Conservation (phyloP, 2,113 vertebrate genomes). For the Barbus barbus region DNA sequence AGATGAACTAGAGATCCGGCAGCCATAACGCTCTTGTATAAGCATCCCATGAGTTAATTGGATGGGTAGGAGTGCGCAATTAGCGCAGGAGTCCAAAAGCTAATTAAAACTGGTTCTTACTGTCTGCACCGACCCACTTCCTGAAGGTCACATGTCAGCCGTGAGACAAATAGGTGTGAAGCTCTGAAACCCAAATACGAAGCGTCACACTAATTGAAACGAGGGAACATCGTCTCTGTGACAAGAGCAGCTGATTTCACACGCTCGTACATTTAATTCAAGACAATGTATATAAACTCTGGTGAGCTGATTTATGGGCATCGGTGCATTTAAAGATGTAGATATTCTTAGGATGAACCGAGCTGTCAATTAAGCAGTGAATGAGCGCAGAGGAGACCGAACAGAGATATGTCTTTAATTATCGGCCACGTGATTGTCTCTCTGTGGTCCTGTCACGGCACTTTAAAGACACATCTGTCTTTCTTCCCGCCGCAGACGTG, state of each 20-base stretch:
- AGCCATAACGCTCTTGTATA: not conserved
- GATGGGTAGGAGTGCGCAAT: not conserved
- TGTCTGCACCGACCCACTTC: not conserved
- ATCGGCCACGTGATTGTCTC: not conserved
- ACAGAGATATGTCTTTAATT: constrained; percentile 46
- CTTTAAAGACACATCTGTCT: constrained; percentile 66
- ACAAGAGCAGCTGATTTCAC: not conserved
- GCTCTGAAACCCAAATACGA: not conserved
- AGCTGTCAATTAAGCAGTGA: constrained; percentile 27
- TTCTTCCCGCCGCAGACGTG: not conserved
- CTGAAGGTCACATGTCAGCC: constrained; percentile 41
- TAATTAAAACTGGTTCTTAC: not conserved
- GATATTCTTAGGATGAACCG: constrained; percentile 21
- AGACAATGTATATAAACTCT: not conserved
- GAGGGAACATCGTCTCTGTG: not conserved
- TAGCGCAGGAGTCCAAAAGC: not conserved
- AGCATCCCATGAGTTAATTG: not conserved
- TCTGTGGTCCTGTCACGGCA: constrained; percentile 56
- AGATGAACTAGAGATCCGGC: not conserved
- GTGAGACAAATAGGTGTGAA: constrained; percentile 25
- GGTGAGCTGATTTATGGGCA: not conserved
- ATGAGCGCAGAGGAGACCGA: constrained; percentile 2
- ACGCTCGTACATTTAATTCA: not conserved
- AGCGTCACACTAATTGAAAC: constrained; percentile 7
- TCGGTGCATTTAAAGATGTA: not conserved